A percentile compares a stretch with the other conserved stretches of the same genome.
Evolutionary conservation across 2,888 invertebrate species (phyloP).

Genomic region (Hermaeophaga mercurialis): DNA sequence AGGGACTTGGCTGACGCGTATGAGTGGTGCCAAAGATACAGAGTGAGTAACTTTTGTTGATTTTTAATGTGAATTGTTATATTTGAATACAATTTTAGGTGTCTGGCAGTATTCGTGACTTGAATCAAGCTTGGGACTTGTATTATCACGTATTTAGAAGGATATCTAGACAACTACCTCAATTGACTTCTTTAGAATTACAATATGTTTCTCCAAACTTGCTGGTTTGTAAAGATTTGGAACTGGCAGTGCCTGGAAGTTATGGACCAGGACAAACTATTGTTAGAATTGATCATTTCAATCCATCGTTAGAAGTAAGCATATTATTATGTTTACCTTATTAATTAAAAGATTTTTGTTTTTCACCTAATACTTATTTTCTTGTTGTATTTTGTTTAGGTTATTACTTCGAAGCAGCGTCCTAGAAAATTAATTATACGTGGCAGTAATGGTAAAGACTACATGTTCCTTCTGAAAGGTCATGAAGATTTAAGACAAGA

Average conservation of each 20-base stretch:
- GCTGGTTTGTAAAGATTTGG: conserved; percentile 86
- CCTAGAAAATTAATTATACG: conserved; percentile 92
- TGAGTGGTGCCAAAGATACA: conserved; percentile 93
- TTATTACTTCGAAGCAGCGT: conserved; percentile 97
- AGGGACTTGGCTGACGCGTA: conserved; percentile 92
- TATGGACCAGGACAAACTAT: conserved; percentile 92
- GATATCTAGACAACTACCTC: conserved; percentile 93
- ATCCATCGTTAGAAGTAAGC: conserved; percentile 83
- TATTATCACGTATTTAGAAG: conserved; percentile 98
- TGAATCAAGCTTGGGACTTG: conserved; percentile 98
- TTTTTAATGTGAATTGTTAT: neutral
- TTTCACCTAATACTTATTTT: too few species aligned
- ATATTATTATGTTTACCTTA: neutral
- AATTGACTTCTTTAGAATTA: conserved; percentile 85
- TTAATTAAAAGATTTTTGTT: conserved; percentile 2
- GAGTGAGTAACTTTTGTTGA: too few species aligned
- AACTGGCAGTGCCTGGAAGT: conserved; percentile 96
- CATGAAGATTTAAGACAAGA: conserved; percentile 99
- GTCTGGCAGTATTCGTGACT: conserved; percentile 84
- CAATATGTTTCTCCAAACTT: conserved; percentile 96
- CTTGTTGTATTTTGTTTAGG: conserved; percentile 62
- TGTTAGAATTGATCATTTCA: conserved; percentile 87
- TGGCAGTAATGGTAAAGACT: conserved; percentile 97
- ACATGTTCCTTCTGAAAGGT: conserved; percentile 97
- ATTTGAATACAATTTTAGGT: conserved; percentile 69